Conservation (phyloP, 1,140 invertebrate genomes). For the Macrotrachela quadricornifera region DNA sequence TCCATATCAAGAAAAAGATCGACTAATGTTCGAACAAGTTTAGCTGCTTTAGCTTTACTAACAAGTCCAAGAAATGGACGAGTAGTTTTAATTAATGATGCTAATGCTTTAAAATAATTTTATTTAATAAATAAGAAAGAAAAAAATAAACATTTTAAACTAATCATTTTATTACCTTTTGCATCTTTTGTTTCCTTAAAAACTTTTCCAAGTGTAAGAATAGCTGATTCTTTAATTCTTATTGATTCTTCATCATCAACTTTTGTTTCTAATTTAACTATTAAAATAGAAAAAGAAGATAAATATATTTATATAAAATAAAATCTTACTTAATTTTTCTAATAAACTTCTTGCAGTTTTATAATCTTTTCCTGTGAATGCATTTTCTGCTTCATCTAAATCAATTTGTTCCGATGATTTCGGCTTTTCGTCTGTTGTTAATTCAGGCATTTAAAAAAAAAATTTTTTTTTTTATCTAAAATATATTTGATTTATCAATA, state of each 20-base stretch:
- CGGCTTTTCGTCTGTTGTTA: no score
- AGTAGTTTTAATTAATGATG: constrained; percentile 71
- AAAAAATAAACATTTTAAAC: no score
- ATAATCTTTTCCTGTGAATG: background rate
- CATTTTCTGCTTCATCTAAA: constrained; percentile 3
- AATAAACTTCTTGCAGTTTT: background rate
- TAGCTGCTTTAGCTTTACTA: constrained; percentile 95
- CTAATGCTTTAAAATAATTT: constrained; percentile 42
- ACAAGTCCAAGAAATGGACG: constrained; percentile 72
- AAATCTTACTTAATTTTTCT: background rate
- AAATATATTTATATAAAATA: no score
- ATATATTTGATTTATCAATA: no score
- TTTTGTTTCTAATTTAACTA: constrained; percentile 25
- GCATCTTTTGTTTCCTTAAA: constrained; percentile 77
- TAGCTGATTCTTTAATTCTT: constrained; percentile 63
- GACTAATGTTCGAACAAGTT: constrained; percentile 78
- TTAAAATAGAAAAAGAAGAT: constrained; percentile 8
- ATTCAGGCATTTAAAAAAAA: no score
- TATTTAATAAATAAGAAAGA: background rate
- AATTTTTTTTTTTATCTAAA: no score
- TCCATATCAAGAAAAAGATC: constrained; percentile 93
- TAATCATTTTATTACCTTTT: constrained; percentile 37
- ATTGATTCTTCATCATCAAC: constrained; percentile 65
- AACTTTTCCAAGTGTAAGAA: constrained; percentile 61
- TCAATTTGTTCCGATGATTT: background rate